Base-by-base conservation (phyloP, 2,888 invertebrate genomes). In the Tubiluchus corallicola region DNA sequence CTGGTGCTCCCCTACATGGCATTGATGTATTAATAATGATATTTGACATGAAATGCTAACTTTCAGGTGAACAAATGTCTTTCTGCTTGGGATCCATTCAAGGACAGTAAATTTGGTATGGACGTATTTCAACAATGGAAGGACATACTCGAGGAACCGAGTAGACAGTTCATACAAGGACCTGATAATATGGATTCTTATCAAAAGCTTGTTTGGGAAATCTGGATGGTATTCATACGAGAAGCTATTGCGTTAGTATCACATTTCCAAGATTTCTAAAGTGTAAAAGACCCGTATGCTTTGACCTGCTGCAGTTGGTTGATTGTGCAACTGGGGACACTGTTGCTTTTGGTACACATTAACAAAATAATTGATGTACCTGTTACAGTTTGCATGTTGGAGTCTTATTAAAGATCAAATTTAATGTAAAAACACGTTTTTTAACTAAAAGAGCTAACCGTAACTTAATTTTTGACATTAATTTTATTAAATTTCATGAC, bases 171-270 rank as follows among this genome's bases (percentile, higher is more conserved):
- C 29, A 46, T 45, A 16, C 48, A 54, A 37, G 54, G 53, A 21
- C 48, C 46, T 42, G 55, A 59, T 41, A 53, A 59, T 43, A 60
- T 67, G 54, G 59, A 69, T 49, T 79, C 83, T 0, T 87, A 81
- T 58, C 80, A 83, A 64, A 75, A 76, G 54, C 68, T 90, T 46
- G 67, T 92, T 52, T 88, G 88, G 87, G 82, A 84, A 58, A 77
- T 81, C 48, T 84, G 85, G 76, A 76, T 88, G 69, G 87, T 87
- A n/a, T 71, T 74, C 47, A 69, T 90, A 48, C 72, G 80, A 53
- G 69, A 71, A 37, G 76, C 78, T 38, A 73, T 79, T 51, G 72
- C 74, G 79, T 78, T 64, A 73, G 75, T 74, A 48, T 48, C 43
- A 52, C 38, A 45, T 50, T n/a, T n/a, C n/a, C n/a, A n/a, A n/a